phyloP scores from a whole-genome alignment of 2,888 invertebrate genomes.

The Podabrus alpinus region DNA sequence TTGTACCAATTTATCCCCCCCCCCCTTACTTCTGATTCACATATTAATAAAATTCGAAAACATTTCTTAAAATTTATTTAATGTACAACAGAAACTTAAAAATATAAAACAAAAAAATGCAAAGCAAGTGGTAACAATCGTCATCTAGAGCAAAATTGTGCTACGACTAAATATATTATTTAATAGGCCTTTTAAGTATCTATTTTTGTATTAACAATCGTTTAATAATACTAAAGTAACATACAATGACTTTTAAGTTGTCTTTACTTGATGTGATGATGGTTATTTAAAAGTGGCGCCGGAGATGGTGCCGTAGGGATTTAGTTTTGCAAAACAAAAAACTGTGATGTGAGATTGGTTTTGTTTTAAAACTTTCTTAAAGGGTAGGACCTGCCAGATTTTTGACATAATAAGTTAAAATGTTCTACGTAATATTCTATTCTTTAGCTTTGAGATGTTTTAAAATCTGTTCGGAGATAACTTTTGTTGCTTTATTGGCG shows the following conservation, averaged over 20 bases:
- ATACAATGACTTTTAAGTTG: not conserved
- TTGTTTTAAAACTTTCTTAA: not conserved
- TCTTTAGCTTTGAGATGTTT: constrained; percentile 59
- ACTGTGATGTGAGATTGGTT: not conserved
- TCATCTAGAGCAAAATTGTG: not conserved
- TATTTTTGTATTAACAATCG: not conserved
- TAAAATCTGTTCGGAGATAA: constrained; percentile 87
- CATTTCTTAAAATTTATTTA: not conserved
- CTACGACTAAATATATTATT: not conserved
- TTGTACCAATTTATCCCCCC: too few species aligned
- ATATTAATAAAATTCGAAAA: not conserved
- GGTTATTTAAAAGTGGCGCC: not conserved
- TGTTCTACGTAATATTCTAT: constrained; percentile 1
- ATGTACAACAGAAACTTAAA: not conserved
- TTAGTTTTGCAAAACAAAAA: not conserved
- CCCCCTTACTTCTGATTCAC: too few species aligned
- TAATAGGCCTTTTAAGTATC: not conserved
- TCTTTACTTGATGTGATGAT: not conserved
- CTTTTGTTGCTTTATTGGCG: constrained; percentile 85
- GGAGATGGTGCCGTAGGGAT: not conserved
- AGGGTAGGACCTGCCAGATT: not conserved
- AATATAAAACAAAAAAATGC: not conserved
- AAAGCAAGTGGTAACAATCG: not conserved
- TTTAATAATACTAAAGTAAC: not conserved
- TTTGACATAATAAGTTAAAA: not conserved